Percentiles rank a stretch among this genome's conserved stretches.
Evolutionary conservation across 2,113 vertebrate genomes (phyloP).

Genomic region (Centropristis striata): DNA sequence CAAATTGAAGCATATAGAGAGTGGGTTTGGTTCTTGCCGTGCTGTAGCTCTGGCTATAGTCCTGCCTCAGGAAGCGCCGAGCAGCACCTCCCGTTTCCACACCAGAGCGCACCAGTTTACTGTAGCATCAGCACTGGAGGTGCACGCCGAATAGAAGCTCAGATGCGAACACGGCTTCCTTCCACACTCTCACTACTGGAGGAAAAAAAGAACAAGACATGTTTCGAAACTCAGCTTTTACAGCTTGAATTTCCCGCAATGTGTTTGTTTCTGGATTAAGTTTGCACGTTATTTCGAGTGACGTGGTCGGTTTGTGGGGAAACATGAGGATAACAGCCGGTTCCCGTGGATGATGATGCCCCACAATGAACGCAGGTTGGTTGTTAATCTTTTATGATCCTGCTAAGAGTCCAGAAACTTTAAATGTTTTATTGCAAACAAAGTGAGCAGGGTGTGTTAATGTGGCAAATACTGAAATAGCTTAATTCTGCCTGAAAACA

Average conservation of each 20-base stretch:
- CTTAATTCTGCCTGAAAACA: neutral
- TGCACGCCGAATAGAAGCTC: constrained; percentile 54
- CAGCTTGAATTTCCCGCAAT: constrained; percentile 25
- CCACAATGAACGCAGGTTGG: constrained; percentile 86
- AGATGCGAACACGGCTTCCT: constrained; percentile 30
- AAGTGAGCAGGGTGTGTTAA: neutral
- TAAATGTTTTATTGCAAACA: neutral
- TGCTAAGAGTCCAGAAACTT: constrained; percentile 15
- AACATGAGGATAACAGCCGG: constrained; percentile 74
- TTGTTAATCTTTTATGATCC: neutral
- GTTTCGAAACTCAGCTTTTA: neutral
- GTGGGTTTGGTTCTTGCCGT: constrained; percentile 20
- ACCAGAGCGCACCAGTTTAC: constrained; percentile 66
- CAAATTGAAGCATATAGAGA: neutral
- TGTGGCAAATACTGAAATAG: neutral
- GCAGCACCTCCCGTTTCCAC: constrained; percentile 83
- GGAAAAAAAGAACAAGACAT: constrained; percentile 13
- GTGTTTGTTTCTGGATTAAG: constrained; percentile 64
- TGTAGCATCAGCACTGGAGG: constrained; percentile 61
- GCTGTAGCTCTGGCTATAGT: constrained; percentile 8
- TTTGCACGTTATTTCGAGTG: constrained; percentile 64
- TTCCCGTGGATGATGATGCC: constrained; percentile 82
- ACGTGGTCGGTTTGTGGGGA: constrained; percentile 31
- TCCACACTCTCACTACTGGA: neutral
- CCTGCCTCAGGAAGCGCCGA: constrained; percentile 84